phyloP scores from a whole-genome alignment of 1,140 invertebrate genomes.

The Pentalonia nigronervosa region DNA sequence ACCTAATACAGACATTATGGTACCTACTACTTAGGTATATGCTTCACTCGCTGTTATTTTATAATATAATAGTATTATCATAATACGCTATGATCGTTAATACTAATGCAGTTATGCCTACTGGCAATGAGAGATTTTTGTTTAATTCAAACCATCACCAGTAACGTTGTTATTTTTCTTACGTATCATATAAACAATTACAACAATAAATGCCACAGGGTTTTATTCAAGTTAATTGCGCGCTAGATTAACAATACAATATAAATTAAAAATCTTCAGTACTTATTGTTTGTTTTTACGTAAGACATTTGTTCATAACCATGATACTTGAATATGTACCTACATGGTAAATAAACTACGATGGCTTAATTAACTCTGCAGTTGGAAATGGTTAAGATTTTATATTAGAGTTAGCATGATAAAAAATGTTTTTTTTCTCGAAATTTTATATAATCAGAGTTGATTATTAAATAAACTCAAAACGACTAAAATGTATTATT shows the following conservation, averaged over 20 bases:
- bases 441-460: not conserved
- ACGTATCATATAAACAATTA: not conserved
- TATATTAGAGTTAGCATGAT: not conserved
- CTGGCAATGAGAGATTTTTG: not conserved
- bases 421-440: not conserved
- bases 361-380: not conserved
- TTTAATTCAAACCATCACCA: constrained; percentile 26
- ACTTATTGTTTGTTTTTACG: not conserved
- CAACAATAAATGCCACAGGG: not conserved
- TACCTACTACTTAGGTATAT: not conserved
- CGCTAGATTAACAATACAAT: not conserved
- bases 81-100: not conserved
- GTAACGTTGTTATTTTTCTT: not conserved
- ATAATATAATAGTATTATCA: not conserved
- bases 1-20: not conserved
- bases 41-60: not conserved
- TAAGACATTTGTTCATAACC: not conserved
- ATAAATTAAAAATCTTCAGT: constrained; percentile 20
- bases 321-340: not conserved
- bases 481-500: not conserved
- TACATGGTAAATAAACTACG: not conserved
- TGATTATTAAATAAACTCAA: not conserved
- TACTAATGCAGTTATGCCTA: not conserved
- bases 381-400: not conserved
- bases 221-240: not conserved